A percentile compares a stretch with the other conserved stretches of the same genome.
Conservation (phyloP, 2,113 vertebrate species). For the Azemiops feae region DNA sequence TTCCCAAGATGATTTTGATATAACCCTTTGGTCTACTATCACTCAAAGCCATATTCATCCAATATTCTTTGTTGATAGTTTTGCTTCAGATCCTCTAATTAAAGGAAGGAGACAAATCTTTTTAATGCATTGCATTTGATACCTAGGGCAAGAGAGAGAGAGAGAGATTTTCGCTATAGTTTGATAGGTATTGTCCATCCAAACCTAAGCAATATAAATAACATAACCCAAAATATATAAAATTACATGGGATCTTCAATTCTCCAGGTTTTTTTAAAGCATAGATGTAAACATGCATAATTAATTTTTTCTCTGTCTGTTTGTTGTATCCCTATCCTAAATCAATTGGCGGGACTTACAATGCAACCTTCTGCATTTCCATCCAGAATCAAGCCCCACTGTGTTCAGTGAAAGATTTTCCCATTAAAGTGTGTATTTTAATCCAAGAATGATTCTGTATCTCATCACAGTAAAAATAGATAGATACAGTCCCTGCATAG, state of each 20-base stretch:
- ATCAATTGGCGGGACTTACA: neutral
- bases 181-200: neutral
- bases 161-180: neutral
- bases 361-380: neutral
- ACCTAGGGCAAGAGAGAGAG: neutral
- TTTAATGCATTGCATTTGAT: neutral
- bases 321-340: neutral
- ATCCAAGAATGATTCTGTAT: neutral
- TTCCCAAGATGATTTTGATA: neutral
- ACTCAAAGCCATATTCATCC: neutral
- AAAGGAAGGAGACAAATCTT: neutral
- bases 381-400: neutral
- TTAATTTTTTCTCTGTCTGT: neutral
- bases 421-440: neutral
- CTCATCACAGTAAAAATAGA: neutral
- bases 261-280: neutral
- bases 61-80: neutral
- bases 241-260: neutral
- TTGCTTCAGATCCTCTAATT: too few relatives aligned
- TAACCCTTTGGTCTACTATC: neutral
- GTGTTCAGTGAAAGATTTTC: neutral
- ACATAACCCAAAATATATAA: neutral
- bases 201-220: neutral
- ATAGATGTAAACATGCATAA: neutral
- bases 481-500: too few relatives aligned